These are phyloP conservation scores for Chascanopsetta lugubris DNA, from an alignment of 2,113 vertebrate genomes.

Conservation along the genomic window DNA sequence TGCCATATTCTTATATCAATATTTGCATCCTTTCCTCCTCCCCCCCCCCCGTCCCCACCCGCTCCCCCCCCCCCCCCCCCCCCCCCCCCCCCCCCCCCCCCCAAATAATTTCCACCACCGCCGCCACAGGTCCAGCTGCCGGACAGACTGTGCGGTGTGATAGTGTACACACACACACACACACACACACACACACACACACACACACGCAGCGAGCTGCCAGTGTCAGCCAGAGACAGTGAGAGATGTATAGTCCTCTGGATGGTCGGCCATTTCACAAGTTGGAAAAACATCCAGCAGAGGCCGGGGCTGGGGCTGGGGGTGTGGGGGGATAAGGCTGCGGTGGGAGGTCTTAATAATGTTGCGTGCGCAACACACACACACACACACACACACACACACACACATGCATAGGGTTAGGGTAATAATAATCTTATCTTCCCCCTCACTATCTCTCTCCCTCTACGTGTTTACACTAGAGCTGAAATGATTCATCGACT, in stretches of 20 bases:
- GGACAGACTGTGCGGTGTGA: background rate
- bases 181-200: too few relatives aligned
- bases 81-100: background rate
- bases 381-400: conserved; percentile 1
- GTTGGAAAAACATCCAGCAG: conserved; percentile 28
- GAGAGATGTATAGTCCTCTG: conserved; percentile 18
- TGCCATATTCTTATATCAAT: background rate
- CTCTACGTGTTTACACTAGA: too few relatives aligned
- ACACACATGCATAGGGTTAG: conserved; percentile 4
- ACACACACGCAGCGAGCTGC: background rate
- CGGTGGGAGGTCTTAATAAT: conserved; percentile 42
- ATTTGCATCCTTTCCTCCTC: background rate
- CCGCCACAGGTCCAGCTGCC: background rate
- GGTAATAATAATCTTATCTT: too few relatives aligned
- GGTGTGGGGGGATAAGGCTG: conserved; percentile 10
- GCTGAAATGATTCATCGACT: too few relatives aligned
- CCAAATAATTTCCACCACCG: background rate
- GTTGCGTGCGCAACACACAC: background rate
- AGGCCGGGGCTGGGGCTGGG: conserved; percentile 15
- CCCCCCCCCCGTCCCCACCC: background rate
- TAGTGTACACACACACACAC: background rate
- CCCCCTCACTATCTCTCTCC: conserved; percentile 1
- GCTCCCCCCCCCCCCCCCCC: background rate
- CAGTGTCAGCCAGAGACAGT: conserved; percentile 17
- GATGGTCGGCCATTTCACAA: conserved; percentile 59